phyloP scores from a whole-genome alignment of 2,888 invertebrate species.

The Eristalinus sepulchralis region DNA sequence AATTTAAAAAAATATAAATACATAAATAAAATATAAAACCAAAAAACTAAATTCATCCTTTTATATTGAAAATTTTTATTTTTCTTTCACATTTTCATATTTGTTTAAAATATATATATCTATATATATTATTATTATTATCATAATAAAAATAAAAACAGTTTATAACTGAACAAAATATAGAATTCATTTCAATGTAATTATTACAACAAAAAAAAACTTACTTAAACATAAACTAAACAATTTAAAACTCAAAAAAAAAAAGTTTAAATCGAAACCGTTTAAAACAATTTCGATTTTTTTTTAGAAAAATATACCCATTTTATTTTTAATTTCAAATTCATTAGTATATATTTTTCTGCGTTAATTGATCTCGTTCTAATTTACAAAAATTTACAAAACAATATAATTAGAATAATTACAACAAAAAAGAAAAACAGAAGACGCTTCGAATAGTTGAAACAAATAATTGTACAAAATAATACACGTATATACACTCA shows the following conservation, averaged over 20 bases:
- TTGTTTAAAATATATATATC: constrained; percentile 58
- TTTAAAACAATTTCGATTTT: constrained; percentile 58
- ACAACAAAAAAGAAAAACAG: constrained; percentile 31
- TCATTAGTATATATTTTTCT: constrained; percentile 19
- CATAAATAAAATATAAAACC: neutral
- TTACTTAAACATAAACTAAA: constrained; percentile 46
- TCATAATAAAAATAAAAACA: constrained; percentile 68
- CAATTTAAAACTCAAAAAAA: constrained; percentile 46
- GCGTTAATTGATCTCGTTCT: constrained; percentile 1
- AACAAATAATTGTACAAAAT: constrained; percentile 41
- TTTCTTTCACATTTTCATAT: constrained; percentile 58
- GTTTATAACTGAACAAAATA: constrained; percentile 71
- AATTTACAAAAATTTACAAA: constrained; percentile 55
- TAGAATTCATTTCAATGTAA: constrained; percentile 60
- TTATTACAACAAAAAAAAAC: constrained; percentile 56
- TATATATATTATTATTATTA: constrained; percentile 19
- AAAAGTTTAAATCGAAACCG: constrained; percentile 54
- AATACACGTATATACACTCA: constrained; percentile 12
- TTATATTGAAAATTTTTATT: constrained; percentile 66
- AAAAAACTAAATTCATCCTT: constrained; percentile 36
- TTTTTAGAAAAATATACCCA: constrained; percentile 44
- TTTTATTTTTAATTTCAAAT: constrained; percentile 11
- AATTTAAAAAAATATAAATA: neutral
- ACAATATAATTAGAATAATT: constrained; percentile 31
- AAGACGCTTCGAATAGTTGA: constrained; percentile 27